These are phyloP conservation scores for Balanococcus diminutus DNA, from an alignment of 2,888 invertebrate genomes.

Conservation along the genomic window DNA sequence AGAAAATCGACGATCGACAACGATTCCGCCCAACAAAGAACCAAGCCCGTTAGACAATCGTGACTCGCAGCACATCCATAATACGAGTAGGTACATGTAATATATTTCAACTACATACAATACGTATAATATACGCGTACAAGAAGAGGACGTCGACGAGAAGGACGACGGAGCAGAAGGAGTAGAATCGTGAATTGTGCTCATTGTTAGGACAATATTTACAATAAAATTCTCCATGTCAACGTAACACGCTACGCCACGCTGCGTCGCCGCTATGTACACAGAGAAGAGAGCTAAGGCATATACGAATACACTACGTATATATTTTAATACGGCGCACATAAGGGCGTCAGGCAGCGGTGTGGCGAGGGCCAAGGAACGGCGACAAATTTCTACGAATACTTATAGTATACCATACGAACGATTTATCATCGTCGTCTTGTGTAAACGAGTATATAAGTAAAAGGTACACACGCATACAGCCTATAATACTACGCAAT, in stretches of 20 bases:
- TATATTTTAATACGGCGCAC: background rate
- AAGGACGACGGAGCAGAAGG: no score
- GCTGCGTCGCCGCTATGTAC: background rate
- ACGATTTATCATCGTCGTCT: conserved; percentile 1
- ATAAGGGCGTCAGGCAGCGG: background rate
- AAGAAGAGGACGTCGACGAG: no score
- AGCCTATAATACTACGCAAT: background rate
- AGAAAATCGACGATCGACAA: background rate
- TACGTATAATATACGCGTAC: background rate
- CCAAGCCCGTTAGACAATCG: conserved; percentile 14
- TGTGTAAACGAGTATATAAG: background rate
- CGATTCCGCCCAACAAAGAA: conserved; percentile 13
- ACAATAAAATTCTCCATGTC: conserved; percentile 31
- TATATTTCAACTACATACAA: conserved; percentile 2
- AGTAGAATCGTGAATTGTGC: background rate
- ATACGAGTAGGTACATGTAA: no score
- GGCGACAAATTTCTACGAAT: background rate
- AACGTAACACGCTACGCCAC: background rate
- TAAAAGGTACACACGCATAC: background rate
- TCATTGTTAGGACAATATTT: conserved; percentile 31
- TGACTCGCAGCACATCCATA: background rate
- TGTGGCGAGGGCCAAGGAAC: background rate
- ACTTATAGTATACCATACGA: no score
- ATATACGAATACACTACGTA: background rate
- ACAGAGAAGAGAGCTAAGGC: background rate